phyloP scores from a whole-genome alignment of 2,797 vertebrate genomes.

The Amniataba percoides region DNA sequence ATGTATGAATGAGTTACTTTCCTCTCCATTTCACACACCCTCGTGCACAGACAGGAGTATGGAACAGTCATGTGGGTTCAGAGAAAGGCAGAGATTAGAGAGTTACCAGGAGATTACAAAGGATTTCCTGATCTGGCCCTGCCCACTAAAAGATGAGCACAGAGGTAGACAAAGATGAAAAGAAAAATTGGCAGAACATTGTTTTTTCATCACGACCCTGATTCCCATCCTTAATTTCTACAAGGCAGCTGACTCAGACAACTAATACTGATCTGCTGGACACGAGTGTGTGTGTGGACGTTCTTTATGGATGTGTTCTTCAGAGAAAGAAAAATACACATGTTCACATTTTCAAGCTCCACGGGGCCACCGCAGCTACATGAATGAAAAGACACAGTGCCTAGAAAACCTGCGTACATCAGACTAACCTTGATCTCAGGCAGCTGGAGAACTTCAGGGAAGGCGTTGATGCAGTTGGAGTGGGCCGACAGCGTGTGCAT shows the following conservation, averaged over 20 bases:
- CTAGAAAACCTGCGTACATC: neutral
- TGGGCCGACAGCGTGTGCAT: slow-evolving; percentile 95
- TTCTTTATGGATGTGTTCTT: neutral
- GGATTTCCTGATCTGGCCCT: slow-evolving; percentile 46
- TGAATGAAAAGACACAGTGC: neutral
- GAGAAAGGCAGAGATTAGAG: slow-evolving; percentile 38
- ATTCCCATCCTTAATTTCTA: slow-evolving; percentile 2
- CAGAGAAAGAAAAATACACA: neutral
- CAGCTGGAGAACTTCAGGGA: slow-evolving; percentile 97
- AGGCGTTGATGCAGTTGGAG: slow-evolving; percentile 94
- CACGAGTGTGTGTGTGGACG: neutral
- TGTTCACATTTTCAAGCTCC: neutral
- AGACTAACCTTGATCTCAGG: slow-evolving; percentile 93
- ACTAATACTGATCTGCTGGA: neutral
- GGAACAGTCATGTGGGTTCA: slow-evolving; percentile 17
- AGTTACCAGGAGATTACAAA: slow-evolving; percentile 50
- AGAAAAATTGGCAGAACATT: neutral
- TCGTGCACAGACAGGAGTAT: neutral
- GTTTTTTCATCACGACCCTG: neutral
- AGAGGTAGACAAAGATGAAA: slow-evolving; percentile 11
- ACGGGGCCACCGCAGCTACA: neutral
- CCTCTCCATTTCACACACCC: neutral
- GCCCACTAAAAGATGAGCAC: slow-evolving; percentile 21
- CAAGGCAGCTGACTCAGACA: neutral
- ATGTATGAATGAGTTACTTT: too few relatives aligned